Evolutionary conservation across 1,140 invertebrate species (phyloP).

Genomic region (Scylla paramamosain): DNA sequence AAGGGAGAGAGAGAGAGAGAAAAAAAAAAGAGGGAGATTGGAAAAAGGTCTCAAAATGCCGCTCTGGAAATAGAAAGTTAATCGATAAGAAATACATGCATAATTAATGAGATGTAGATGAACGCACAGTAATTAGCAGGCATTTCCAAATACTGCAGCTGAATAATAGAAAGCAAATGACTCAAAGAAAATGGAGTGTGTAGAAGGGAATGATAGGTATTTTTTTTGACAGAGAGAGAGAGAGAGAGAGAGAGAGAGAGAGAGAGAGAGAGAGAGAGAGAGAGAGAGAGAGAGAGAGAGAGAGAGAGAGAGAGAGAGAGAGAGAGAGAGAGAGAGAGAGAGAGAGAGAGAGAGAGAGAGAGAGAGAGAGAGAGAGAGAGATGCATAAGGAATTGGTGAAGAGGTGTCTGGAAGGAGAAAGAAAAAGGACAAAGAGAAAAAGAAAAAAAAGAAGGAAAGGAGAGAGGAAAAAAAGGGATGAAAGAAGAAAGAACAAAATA

Average conservation of each 20-base stretch:
- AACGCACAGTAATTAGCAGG: background rate
- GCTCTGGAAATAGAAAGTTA: background rate
- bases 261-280: background rate
- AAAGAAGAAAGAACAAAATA: too few relatives aligned
- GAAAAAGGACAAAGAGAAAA: too few relatives aligned
- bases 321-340: background rate
- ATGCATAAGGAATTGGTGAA: too few relatives aligned
- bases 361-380: background rate
- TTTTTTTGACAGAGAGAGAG: background rate
- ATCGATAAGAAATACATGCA: background rate
- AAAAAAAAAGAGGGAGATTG: too few relatives aligned
- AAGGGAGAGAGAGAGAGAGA: too few relatives aligned
- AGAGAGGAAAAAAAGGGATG: too few relatives aligned
- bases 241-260: conserved; percentile 20
- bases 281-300: too few relatives aligned
- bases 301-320: too few relatives aligned
- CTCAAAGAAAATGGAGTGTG: background rate
- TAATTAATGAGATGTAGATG: background rate
- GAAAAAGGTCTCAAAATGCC: background rate
- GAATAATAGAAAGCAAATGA: background rate
- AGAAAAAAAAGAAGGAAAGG: too few relatives aligned
- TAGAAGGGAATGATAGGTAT: background rate
- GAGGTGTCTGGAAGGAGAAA: too few relatives aligned
- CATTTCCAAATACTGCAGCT: background rate
- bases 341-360: background rate